phyloP scores from a whole-genome alignment of 64 coral and sea anemone species.

The Exaiptasia diaphana region DNA sequence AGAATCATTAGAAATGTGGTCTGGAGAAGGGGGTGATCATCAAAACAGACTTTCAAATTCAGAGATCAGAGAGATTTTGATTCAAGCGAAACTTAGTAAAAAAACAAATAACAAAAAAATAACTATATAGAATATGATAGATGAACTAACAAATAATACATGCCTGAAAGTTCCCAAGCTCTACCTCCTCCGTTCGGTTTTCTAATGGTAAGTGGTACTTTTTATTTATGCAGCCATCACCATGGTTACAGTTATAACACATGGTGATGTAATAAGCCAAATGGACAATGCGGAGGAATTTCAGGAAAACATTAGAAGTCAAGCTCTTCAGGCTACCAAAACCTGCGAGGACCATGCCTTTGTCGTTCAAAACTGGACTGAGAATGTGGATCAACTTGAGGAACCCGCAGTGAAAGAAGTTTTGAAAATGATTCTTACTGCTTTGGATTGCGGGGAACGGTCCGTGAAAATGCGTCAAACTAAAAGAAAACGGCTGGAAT shows the following conservation, averaged over 20 bases:
- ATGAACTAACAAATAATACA: too few species aligned
- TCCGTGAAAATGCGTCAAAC: conserved; percentile 59
- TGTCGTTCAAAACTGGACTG: conserved; percentile 61
- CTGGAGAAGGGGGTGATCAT: too few species aligned
- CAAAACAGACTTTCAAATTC: too few species aligned
- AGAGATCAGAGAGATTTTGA: too few species aligned
- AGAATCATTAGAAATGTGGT: neutral
- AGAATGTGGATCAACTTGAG: neutral
- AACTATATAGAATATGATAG: too few species aligned
- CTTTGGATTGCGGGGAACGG: conserved; percentile 50
- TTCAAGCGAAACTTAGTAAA: too few species aligned
- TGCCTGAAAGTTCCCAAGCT: too few species aligned
- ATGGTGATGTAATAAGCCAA: conserved; percentile 8
- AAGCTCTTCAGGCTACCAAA: conserved; percentile 57
- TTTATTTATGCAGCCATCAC: conserved; percentile 39
- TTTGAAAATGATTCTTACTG: conserved; percentile 49
- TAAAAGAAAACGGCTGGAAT: conserved; percentile 20
- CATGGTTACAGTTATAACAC: conserved; percentile 63
- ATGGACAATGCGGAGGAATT: neutral
- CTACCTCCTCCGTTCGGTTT: too few species aligned
- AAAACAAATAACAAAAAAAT: too few species aligned
- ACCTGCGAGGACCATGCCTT: conserved; percentile 45
- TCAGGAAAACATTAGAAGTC: conserved; percentile 23
- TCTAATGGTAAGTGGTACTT: neutral
- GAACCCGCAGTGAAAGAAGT: neutral